Evolutionary conservation across 2,113 vertebrate genomes (phyloP).

Genomic region (Donacobius atricapilla): DNA sequence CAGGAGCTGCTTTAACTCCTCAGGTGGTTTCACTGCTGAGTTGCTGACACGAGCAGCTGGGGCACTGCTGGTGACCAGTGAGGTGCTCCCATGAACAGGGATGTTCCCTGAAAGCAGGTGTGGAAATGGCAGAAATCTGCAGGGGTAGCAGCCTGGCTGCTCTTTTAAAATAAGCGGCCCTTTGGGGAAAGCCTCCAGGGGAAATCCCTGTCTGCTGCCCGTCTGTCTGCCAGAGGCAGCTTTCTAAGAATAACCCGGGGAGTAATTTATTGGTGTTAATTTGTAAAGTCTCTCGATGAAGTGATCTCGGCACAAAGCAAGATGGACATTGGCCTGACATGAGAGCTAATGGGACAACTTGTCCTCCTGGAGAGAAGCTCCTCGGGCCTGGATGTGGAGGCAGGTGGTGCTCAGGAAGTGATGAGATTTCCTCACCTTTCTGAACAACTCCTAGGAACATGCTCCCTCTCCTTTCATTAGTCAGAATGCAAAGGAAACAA

Average conservation of each 20-base stretch:
- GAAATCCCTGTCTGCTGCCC: not conserved
- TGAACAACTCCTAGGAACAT: not conserved
- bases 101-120: not conserved
- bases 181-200: conserved; percentile 6
- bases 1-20: not conserved
- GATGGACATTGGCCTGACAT: conserved; percentile 25
- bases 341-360: conserved; percentile 40
- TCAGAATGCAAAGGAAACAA: not conserved
- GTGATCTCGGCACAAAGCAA: conserved; percentile 5
- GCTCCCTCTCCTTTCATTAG: not conserved
- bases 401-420: not conserved
- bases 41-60: rapidly evolving
- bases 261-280: conserved; percentile 54
- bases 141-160: not conserved
- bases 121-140: not conserved
- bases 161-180: not conserved
- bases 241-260: conserved; percentile 52
- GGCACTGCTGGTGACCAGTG: not conserved
- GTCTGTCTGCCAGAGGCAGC: not conserved
- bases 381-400: not conserved
- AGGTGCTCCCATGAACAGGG: not conserved
- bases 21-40: not conserved
- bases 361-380: not conserved
- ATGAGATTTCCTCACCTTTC: not conserved
- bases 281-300: conserved; percentile 60